phyloP scores from a whole-genome alignment of 2,797 vertebrate species.

The Fringilla coelebs region DNA sequence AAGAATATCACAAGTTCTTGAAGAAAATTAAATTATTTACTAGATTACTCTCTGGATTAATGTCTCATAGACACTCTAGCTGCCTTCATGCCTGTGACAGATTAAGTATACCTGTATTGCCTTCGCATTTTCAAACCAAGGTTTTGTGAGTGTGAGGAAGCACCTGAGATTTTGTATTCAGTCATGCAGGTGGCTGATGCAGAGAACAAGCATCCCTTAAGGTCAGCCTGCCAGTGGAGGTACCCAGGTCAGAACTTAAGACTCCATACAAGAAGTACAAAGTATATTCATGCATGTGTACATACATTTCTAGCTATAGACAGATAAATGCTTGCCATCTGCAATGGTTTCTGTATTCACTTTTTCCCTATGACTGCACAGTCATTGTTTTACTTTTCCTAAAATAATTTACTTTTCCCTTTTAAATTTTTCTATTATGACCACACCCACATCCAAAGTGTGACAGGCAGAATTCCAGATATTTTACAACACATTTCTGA shows the following conservation, averaged over 20 bases:
- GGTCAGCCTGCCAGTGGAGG: neutral
- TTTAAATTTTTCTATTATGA: neutral
- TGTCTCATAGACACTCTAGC: neutral
- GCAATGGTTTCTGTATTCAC: neutral
- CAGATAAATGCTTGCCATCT: neutral
- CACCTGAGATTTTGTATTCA: neutral
- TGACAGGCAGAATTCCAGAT: neutral
- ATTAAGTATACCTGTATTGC: neutral
- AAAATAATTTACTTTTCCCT: neutral
- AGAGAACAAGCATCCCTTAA: neutral
- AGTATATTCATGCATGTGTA: neutral
- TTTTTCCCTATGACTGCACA: neutral
- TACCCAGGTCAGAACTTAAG: neutral
- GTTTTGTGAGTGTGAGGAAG: neutral
- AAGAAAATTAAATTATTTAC: neutral
- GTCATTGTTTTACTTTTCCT: neutral
- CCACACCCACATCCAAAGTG: neutral
- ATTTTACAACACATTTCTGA: neutral
- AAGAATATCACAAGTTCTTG: neutral
- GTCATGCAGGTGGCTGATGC: fast-evolving
- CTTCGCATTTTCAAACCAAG: neutral
- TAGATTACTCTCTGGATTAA: neutral
- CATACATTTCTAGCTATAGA: neutral
- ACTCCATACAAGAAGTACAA: neutral
- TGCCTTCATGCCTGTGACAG: neutral